Evolutionary conservation across 2,888 invertebrate species (phyloP), one percentile per base, ranked within the genome.

Genomic region (Tenodera sinensis): DNA sequence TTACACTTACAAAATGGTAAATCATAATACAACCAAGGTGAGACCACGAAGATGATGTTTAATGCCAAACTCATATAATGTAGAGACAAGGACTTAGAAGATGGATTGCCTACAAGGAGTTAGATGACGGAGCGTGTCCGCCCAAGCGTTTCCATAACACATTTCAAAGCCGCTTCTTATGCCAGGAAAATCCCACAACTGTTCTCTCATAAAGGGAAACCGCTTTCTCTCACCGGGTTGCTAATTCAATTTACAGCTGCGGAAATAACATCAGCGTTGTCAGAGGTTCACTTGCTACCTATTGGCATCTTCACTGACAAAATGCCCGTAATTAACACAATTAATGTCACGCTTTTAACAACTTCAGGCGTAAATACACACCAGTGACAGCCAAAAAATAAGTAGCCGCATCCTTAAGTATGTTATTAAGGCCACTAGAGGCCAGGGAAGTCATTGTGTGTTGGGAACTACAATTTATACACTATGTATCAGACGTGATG

Each of bases 271-370:
- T 54, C 54, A 15, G 54, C 54, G 54, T 54, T 15, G 54, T 54
- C 54, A 54, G 20, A 71, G 54, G 54, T 71, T 71, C 54, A 71
- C 20, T 71, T 20, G 54, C 20, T 25, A 6, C 15, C 20, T 71
- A 71, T 71, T 20, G 54, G 54, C 20, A 27, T 82, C 34, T 42
- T 7, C n/a, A 27, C 83, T 83, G 30, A 15, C 34, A 83, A 87
- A 87, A 87, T 87, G 81, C 82, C 25, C 30, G 42, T 87, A 87
- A 83, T 87, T 87, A 87, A 87, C 82, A 27, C 83, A 87, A 87
- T 87, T 83, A 87, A 83, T n/a, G 83, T 27, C 25, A 27, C n/a
- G 85, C 85, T 85, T 47, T 47, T 42, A 85, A 87, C 81, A 87
- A 34, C 27, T 83, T 87, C 6, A 83, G 27, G 15, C 82, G 8